A percentile compares a stretch with the other conserved stretches of the same genome.
phyloP scores from a whole-genome alignment of 2,888 invertebrate genomes.

The Mimachlamys varia region DNA sequence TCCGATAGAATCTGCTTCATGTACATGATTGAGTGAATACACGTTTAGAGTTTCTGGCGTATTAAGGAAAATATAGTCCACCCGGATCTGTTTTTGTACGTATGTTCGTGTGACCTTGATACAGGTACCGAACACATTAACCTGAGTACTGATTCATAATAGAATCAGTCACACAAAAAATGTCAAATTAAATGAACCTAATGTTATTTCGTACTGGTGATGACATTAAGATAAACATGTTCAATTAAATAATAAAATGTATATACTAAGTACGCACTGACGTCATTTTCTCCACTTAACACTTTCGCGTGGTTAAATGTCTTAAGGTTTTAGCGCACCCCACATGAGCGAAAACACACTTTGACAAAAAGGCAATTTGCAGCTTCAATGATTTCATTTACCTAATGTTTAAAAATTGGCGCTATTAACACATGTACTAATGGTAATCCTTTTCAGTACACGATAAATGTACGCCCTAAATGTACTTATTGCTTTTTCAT shows the following conservation, averaged over 20 bases:
- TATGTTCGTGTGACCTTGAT: neutral
- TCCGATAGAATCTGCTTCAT: neutral
- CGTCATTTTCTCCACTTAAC: slow-evolving; percentile 20
- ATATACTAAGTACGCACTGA: neutral
- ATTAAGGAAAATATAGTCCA: neutral
- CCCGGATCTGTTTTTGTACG: neutral
- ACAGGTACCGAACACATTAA: neutral
- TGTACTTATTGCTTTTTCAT: no score
- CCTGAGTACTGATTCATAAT: neutral
- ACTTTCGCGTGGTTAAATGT: neutral
- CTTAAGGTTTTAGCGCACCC: neutral
- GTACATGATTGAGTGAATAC: neutral
- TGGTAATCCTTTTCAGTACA: no score
- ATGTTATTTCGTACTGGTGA: neutral
- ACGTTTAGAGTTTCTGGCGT: neutral
- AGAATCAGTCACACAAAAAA: neutral
- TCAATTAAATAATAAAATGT: neutral
- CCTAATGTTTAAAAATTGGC: no score
- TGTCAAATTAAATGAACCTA: neutral
- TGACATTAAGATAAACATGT: neutral
- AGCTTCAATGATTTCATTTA: no score
- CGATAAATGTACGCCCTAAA: no score
- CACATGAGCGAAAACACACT: neutral
- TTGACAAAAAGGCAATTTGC: neutral
- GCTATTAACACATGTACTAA: no score